These are phyloP conservation scores for Pantherophis vulpinus DNA, from an alignment of 2,797 vertebrate genomes.

Conservation along the genomic window DNA sequence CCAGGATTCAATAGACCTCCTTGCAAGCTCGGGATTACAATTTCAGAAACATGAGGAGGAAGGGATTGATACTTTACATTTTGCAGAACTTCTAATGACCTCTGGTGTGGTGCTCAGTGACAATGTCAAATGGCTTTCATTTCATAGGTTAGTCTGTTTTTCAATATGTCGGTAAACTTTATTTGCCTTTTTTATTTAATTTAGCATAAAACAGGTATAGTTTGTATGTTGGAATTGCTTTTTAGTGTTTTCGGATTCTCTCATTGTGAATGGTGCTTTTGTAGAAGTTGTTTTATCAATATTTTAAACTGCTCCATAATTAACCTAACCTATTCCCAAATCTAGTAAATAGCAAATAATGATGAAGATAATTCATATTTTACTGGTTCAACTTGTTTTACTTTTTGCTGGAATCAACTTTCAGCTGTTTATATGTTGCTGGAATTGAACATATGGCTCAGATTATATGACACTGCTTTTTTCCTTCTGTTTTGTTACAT, in stretches of 20 bases:
- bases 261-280: background rate
- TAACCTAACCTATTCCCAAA: background rate
- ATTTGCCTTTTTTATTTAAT: background rate
- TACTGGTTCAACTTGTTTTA: background rate
- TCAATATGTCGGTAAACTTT: background rate
- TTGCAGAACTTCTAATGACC: conserved; percentile 97
- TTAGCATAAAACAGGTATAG: background rate
- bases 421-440: background rate
- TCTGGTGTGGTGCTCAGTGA: conserved; percentile 97
- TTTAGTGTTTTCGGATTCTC: background rate
- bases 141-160: conserved; percentile 86
- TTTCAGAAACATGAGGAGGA: conserved; percentile 98
- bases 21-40: conserved; percentile 96
- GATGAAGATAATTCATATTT: background rate
- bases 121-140: conserved; percentile 98
- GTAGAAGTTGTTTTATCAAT: background rate
- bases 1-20: conserved; percentile 97
- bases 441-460: background rate
- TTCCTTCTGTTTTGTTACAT: background rate
- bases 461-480: background rate
- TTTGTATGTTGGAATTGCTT: background rate
- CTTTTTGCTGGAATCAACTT: background rate
- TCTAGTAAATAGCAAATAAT: background rate
- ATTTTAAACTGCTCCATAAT: background rate
- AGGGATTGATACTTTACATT: conserved; percentile 95